These are phyloP conservation scores for Amblyjoppa proteus DNA, from an alignment of 2,888 invertebrate genomes.

Conservation along the genomic window DNA sequence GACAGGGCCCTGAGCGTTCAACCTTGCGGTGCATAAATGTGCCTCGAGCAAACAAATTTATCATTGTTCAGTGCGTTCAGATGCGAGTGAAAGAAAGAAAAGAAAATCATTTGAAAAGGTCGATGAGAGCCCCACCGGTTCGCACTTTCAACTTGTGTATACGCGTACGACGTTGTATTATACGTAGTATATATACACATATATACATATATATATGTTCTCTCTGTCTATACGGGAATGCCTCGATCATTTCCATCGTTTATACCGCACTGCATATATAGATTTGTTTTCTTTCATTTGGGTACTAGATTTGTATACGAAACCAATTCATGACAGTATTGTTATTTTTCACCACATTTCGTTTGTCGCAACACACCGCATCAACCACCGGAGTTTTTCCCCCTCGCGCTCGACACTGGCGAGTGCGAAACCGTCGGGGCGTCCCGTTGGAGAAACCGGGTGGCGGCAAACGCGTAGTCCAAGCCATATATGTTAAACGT, in stretches of 20 bases:
- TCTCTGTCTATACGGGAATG: constrained; percentile 21
- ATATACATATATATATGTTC: constrained; percentile 33
- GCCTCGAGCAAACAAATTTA: constrained; percentile 32
- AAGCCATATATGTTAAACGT: constrained; percentile 65
- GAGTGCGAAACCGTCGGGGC: constrained; percentile 25
- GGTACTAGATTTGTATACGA: constrained; percentile 60
- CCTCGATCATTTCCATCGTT: constrained; percentile 42
- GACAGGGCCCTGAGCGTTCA: constrained; percentile 2
- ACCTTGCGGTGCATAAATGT: constrained; percentile 6
- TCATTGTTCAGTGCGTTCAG: constrained; percentile 40
- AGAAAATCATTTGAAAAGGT: constrained; percentile 21
- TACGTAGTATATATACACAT: constrained; percentile 43
- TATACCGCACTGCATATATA: constrained; percentile 13
- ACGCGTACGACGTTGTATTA: constrained; percentile 58
- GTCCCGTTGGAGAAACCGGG: constrained; percentile 15
- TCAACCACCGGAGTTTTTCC: not conserved
- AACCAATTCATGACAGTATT: constrained; percentile 70
- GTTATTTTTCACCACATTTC: constrained; percentile 68
- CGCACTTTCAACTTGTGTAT: constrained; percentile 63
- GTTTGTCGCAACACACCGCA: not conserved
- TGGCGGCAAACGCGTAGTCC: constrained; percentile 38
- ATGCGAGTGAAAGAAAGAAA: constrained; percentile 26
- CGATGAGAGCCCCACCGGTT: constrained; percentile 40
- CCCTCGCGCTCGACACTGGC: constrained; percentile 14
- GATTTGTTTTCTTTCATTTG: constrained; percentile 37